Percentiles rank a stretch among this genome's conserved stretches.
Conservation (phyloP, 1,140 invertebrate genomes). For the Maniola jurtina region DNA sequence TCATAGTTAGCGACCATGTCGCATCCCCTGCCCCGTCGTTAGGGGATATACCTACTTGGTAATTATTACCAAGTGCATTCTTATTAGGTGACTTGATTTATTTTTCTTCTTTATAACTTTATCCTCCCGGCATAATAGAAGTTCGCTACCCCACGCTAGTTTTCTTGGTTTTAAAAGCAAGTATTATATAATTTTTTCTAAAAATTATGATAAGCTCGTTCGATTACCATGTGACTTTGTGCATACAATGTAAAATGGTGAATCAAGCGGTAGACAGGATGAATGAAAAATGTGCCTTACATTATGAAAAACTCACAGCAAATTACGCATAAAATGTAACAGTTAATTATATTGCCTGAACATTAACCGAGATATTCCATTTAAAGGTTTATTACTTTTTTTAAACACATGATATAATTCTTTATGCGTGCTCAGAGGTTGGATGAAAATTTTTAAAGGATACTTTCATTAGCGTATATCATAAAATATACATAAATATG, state of each 20-base stretch:
- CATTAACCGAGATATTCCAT: constrained; percentile 33
- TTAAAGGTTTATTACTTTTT: constrained; percentile 44
- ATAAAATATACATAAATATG: constrained; percentile 72
- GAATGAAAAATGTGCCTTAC: background rate
- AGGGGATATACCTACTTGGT: no score
- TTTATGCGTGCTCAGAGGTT: constrained; percentile 35
- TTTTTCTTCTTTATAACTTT: no score
- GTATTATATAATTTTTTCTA: no score
- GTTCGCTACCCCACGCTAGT: no score
- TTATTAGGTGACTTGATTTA: no score
- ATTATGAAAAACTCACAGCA: constrained; percentile 6
- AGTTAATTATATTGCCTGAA: constrained; percentile 22
- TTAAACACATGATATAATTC: constrained; percentile 43
- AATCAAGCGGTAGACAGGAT: background rate
- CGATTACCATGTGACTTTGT: no score
- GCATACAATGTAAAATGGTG: background rate
- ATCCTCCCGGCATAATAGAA: no score
- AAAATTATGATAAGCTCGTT: no score
- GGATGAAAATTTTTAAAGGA: constrained; percentile 43
- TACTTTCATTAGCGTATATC: constrained; percentile 59
- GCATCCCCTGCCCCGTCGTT: no score
- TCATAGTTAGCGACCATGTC: no score
- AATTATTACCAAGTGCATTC: no score
- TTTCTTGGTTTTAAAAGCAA: no score
- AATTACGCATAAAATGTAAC: constrained; percentile 19